Conservation (phyloP, 2,113 vertebrate species). For the Neomonachus schauinslandi region DNA sequence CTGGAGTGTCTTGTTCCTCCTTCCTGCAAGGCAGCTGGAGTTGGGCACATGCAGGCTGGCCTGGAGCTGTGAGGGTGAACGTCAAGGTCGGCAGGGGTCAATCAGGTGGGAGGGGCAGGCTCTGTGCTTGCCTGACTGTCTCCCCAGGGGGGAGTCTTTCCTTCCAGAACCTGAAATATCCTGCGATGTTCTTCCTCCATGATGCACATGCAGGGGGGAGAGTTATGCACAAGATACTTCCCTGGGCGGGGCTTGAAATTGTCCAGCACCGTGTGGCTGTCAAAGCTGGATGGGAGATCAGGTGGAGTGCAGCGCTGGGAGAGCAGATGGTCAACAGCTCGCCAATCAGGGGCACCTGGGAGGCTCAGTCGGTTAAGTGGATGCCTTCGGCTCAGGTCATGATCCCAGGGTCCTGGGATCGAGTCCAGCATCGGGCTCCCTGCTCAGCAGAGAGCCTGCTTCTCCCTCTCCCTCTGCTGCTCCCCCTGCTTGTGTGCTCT, state of each 20-base stretch:
- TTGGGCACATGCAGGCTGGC: not conserved
- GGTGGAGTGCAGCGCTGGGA: not conserved
- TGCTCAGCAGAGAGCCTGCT: not conserved
- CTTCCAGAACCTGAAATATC: not conserved
- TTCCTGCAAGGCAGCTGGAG: not conserved
- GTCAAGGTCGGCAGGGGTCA: not conserved
- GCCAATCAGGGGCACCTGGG: not conserved
- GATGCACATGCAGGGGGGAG: not conserved
- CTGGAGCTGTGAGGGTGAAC: not conserved
- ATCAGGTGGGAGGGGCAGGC: not conserved
- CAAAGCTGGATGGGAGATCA: not conserved
- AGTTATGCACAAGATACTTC: not conserved
- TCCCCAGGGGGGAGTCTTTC: not conserved
- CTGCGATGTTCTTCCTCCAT: not conserved
- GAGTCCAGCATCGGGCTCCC: too few species aligned
- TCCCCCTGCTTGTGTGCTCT: too few species aligned
- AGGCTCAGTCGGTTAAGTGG: accelerated
- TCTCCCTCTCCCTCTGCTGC: not conserved
- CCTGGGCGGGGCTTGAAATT: not conserved
- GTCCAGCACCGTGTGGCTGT: not conserved
- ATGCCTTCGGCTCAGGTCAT: not conserved
- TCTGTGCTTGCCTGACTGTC: not conserved
- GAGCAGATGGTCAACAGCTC: not conserved
- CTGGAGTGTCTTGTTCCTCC: not conserved
- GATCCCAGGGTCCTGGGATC: too few species aligned